Evolutionary conservation across 2,797 vertebrate species (phyloP).

Genomic region (Halcyon leucocephala): DNA sequence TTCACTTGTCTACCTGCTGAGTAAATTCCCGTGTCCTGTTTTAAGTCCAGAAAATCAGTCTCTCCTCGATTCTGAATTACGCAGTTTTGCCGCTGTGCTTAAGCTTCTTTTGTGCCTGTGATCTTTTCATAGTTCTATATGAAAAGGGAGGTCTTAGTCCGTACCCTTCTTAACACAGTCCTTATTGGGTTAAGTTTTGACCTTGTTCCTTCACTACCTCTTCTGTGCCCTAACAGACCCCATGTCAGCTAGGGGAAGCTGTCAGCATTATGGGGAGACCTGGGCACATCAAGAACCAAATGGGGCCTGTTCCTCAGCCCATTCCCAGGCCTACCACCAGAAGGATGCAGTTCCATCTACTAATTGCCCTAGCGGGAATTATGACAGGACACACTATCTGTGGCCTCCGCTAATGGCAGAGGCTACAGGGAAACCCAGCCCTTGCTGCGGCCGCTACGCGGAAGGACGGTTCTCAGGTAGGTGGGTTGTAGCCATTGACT

Average conservation of each 20-base stretch:
- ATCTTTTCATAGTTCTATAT: conserved; percentile 43
- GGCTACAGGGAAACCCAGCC: conserved; percentile 24
- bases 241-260: conserved; percentile 66
- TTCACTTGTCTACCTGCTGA: background rate
- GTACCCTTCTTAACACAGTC: background rate
- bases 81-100: background rate
- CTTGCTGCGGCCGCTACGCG: conserved; percentile 22
- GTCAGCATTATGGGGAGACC: conserved; percentile 69
- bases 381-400: conserved; percentile 59
- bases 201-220: conserved; percentile 67
- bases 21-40: background rate
- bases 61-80: background rate
- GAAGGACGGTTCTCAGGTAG: conserved; percentile 61
- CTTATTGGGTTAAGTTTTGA: conserved; percentile 55
- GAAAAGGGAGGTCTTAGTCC: conserved; percentile 12
- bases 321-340: conserved; percentile 52
- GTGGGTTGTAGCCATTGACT: background rate
- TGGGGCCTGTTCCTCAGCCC: conserved; percentile 54
- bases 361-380: conserved; percentile 57
- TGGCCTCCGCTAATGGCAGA: conserved; percentile 68
- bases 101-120: background rate
- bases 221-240: conserved; percentile 73
- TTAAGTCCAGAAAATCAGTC: background rate
- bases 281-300: conserved; percentile 67
- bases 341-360: conserved; percentile 62